Conservation (phyloP, 2,113 vertebrate genomes). For the Vireo altiloquus region DNA sequence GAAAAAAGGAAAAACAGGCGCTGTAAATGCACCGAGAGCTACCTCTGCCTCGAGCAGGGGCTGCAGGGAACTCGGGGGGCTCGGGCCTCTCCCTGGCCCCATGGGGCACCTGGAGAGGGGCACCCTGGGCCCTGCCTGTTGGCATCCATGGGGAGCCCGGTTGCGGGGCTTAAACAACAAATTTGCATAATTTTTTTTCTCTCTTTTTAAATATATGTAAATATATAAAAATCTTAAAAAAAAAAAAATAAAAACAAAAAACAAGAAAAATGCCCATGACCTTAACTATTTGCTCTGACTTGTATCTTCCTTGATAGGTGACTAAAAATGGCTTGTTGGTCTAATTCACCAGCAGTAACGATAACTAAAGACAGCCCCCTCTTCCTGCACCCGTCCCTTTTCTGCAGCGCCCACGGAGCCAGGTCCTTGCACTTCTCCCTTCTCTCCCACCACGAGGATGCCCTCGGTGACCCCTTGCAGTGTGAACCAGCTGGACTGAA, state of each 20-base stretch:
- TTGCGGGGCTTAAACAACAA: background rate
- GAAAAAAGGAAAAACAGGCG: background rate
- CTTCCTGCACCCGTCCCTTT: background rate
- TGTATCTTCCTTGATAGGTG: slow-evolving; percentile 61
- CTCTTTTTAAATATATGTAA: slow-evolving; percentile 47
- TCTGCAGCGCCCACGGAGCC: background rate
- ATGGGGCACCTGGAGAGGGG: background rate
- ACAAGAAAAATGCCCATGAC: slow-evolving; percentile 65
- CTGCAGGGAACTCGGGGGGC: background rate
- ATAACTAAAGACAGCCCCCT: background rate
- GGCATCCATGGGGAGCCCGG: background rate
- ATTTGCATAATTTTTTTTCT: slow-evolving; percentile 17
- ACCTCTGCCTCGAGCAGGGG: background rate
- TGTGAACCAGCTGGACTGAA: background rate
- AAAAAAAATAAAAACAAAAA: slow-evolving; percentile 41
- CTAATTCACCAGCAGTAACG: slow-evolving; percentile 60
- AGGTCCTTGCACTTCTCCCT: background rate
- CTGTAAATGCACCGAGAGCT: slow-evolving; percentile 25
- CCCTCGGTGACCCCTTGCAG: background rate
- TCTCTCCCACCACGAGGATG: background rate
- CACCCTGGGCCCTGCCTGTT: background rate
- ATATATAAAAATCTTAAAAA: slow-evolving; percentile 44
- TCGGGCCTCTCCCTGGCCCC: background rate
- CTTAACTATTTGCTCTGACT: slow-evolving; percentile 68
- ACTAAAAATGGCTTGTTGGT: slow-evolving; percentile 46